Evolutionary conservation across 2,797 vertebrate genomes (phyloP).

Genomic region (Amphiprion clarkii): DNA sequence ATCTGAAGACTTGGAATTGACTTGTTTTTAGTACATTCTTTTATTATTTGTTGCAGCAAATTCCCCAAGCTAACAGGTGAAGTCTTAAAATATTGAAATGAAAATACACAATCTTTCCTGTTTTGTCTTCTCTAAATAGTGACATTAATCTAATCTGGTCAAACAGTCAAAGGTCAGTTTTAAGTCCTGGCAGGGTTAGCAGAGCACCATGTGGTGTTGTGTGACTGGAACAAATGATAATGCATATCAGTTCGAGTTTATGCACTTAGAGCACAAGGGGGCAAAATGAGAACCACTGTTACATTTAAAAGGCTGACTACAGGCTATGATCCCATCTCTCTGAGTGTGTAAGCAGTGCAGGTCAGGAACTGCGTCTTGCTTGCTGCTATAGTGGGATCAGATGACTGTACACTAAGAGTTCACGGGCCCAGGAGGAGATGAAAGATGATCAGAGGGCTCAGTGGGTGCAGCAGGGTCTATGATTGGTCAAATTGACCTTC

Average conservation of each 20-base stretch:
- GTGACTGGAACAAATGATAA: slow-evolving; percentile 46
- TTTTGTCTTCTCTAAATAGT: slow-evolving; percentile 1
- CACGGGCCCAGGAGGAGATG: slow-evolving; percentile 66
- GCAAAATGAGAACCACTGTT: slow-evolving; percentile 31
- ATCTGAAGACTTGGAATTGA: neutral
- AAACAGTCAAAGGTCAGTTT: slow-evolving; percentile 12
- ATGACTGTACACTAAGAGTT: slow-evolving; percentile 75
- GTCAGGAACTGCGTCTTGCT: slow-evolving; percentile 50
- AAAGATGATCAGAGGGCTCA: slow-evolving; percentile 75
- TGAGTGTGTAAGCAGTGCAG: slow-evolving; percentile 40
- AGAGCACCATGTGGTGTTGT: slow-evolving; percentile 5
- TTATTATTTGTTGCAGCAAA: neutral
- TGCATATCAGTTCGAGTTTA: slow-evolving; percentile 28
- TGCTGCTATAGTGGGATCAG: slow-evolving; percentile 70
- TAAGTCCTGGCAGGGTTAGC: neutral
- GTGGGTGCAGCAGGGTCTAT: slow-evolving; percentile 61
- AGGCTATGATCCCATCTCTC: slow-evolving; percentile 40
- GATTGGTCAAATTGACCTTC: slow-evolving; percentile 69
- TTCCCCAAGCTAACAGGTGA: neutral
- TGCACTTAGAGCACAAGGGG: slow-evolving; percentile 8
- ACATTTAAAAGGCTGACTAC: slow-evolving; percentile 34
- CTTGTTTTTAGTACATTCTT: neutral
- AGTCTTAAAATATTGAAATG: neutral
- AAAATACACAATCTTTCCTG: neutral
- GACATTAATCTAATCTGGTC: neutral